A percentile compares a stretch with the other conserved stretches of the same genome.
Conservation (phyloP, 2,888 invertebrate species). For the Neoitamus cyanurus region DNA sequence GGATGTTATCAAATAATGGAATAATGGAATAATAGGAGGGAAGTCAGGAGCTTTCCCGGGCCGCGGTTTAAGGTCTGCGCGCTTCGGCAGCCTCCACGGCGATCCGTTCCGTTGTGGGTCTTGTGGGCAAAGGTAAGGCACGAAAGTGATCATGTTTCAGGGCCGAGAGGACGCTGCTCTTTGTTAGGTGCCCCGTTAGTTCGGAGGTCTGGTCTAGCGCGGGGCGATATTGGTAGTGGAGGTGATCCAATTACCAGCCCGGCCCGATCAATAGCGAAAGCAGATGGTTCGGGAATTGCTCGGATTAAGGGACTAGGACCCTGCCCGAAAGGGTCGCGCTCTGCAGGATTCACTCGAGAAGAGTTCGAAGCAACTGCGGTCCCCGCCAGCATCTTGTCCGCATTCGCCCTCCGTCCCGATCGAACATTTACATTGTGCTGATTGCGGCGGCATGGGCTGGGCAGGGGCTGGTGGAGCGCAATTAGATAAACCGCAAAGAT, state of each 20-base stretch:
- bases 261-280: constrained; percentile 20
- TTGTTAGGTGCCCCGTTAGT: constrained; percentile 16
- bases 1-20: constrained; percentile 50
- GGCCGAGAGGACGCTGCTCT: not conserved
- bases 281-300: constrained; percentile 7
- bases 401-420: not conserved
- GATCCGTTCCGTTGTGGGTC: not conserved
- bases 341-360: not conserved
- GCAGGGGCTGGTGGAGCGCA: constrained; percentile 13
- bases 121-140: not conserved
- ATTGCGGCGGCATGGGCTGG: not conserved
- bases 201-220: not conserved
- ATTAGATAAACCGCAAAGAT: constrained; percentile 48
- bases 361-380: not conserved
- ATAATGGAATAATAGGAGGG: constrained; percentile 51
- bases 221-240: not conserved
- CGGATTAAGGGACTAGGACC: not conserved
- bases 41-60: constrained; percentile 46
- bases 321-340: not conserved
- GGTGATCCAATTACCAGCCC: constrained; percentile 30
- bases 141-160: constrained; percentile 30
- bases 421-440: constrained; percentile 24
- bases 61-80: not conserved
- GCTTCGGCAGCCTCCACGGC: not conserved
- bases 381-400: not conserved